Evolutionary conservation across 1,140 invertebrate genomes (phyloP), one percentile per base, ranked within the genome.

Genomic region (Thaumetopoea pityocampa): DNA sequence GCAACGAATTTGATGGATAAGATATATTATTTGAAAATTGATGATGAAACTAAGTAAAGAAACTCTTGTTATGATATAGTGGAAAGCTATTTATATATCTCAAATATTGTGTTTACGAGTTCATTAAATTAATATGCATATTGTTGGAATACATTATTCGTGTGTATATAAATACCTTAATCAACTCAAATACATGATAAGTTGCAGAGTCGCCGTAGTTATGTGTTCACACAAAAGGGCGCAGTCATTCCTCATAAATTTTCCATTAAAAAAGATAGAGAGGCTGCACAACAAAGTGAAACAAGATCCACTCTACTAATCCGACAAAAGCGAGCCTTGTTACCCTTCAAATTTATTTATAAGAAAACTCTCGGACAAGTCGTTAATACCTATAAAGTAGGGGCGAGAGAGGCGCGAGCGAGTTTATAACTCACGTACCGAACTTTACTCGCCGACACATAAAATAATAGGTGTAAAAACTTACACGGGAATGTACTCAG

Each of bases 391-490:
- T 82, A 84, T 84, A 84, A 82, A 84, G 80, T 81, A 84, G 78
- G 76, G 78, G 76, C 78, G 73, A 79, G 76, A 79, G 72, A 77
- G 73, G 70, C 76, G 65, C 73, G 70, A 73, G 80, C 69, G 79
- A 79, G 76, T 84, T 84, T 84, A 84, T 84, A 84, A 82, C 80
- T 84, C 80, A 84, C 80, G 80, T 84, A 80, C 77, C 77, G 76
- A 84, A 84, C 80, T 84, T 81, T 84, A 81, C 80, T 80, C 64
- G 80, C 80, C 76, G 80, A 81, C 80, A 84, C 77, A 84, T 84
- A 84, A 84, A 81, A 84, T 84, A 84, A 84, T 84, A 84, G 80
- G 80, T 84, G 77, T 81, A 84, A 84, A 84, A 81, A 84, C 77
- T 81, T 78, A 84, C 80, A 84, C 73, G 80, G 65, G 77, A 84